A percentile compares a stretch with the other conserved stretches of the same genome.
Conservation (phyloP, 2,888 invertebrate genomes). For the Rhagophthalmus giganteus region DNA sequence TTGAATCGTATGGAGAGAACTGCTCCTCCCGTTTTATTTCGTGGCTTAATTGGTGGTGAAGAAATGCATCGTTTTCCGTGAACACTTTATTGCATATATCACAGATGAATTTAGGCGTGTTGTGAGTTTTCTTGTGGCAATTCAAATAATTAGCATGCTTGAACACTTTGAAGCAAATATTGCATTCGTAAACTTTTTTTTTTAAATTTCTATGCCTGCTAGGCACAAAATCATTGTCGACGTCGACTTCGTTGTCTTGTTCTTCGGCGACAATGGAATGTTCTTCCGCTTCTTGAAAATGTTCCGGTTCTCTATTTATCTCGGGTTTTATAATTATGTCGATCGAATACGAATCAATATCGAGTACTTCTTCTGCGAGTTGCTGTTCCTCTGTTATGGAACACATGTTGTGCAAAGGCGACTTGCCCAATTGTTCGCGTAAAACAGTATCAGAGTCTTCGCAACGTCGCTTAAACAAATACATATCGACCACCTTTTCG, state of each 20-base stretch:
- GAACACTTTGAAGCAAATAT: constrained; percentile 57
- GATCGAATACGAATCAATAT: constrained; percentile 20
- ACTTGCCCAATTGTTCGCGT: constrained; percentile 44
- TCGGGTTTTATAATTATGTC: constrained; percentile 39
- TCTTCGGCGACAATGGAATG: neutral
- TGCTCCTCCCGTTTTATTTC: constrained; percentile 43
- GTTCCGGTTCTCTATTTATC: constrained; percentile 33
- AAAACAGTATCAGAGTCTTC: constrained; percentile 54
- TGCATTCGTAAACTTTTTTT: constrained; percentile 46
- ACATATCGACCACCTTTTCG: constrained; percentile 56
- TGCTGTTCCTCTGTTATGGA: constrained; percentile 25
- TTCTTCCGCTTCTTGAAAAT: constrained; percentile 1
- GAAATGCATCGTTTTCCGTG: constrained; percentile 45
- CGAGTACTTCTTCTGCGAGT: constrained; percentile 11
- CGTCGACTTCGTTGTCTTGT: constrained; percentile 21
- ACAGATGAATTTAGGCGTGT: constrained; percentile 40
- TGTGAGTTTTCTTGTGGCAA: constrained; percentile 36
- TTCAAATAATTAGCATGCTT: constrained; percentile 45
- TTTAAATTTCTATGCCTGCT: neutral
- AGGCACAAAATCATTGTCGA: constrained; percentile 2
- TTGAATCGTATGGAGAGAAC: constrained; percentile 9
- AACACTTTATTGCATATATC: constrained; percentile 48
- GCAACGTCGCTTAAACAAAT: constrained; percentile 57
- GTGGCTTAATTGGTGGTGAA: constrained; percentile 49
- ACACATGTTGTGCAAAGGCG: constrained; percentile 23